These are phyloP conservation scores for Watsonalla cultraria DNA, from an alignment of 2,888 invertebrate genomes.

Conservation along the genomic window DNA sequence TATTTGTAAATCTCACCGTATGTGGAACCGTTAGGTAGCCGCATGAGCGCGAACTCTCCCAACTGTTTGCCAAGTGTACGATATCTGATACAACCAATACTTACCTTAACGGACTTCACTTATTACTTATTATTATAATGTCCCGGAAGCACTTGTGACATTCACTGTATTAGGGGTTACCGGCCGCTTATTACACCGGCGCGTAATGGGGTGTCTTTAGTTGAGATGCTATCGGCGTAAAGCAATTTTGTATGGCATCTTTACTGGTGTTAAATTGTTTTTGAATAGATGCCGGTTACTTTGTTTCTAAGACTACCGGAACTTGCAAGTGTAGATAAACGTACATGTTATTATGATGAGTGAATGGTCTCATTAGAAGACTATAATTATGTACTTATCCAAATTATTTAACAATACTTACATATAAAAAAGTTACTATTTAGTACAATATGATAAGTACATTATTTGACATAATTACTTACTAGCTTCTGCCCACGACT, in stretches of 20 bases:
- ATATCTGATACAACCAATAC: constrained; percentile 42
- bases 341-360: too few species aligned
- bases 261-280: not conserved
- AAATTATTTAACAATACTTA: too few species aligned
- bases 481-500: too few species aligned
- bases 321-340: too few species aligned
- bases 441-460: too few species aligned
- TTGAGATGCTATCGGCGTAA: not conserved
- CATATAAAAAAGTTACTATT: too few species aligned
- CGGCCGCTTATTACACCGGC: constrained; percentile 23
- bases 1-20: constrained; percentile 9
- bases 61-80: constrained; percentile 24
- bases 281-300: not conserved
- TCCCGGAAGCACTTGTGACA: constrained; percentile 26
- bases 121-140: constrained; percentile 25
- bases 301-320: not conserved
- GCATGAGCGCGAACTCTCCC: constrained; percentile 20
- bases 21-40: constrained; percentile 25
- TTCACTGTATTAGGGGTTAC: constrained; percentile 19
- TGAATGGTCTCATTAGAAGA: too few species aligned
- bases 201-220: constrained; percentile 10
- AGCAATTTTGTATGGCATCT: not conserved
- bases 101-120: constrained; percentile 32
- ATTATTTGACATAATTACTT: too few species aligned
- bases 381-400: too few species aligned